These are phyloP conservation scores for Busseola fusca DNA, from an alignment of 2,888 invertebrate species.

Conservation along the genomic window DNA sequence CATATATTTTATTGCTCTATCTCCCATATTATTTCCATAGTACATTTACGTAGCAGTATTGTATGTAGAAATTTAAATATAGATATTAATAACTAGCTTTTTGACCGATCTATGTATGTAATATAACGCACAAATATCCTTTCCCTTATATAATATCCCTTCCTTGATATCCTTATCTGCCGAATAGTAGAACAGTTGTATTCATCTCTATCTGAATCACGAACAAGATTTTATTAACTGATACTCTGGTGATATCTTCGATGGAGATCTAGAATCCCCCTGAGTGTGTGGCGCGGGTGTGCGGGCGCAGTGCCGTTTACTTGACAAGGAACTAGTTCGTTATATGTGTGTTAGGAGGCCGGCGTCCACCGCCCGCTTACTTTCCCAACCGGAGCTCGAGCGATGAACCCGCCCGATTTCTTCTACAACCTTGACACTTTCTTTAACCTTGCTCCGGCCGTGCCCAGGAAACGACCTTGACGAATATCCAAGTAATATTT, in stretches of 20 bases:
- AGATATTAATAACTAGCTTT: constrained; percentile 84
- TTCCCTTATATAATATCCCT: constrained; percentile 63
- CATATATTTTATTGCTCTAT: constrained; percentile 67
- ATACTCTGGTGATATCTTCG: constrained; percentile 62
- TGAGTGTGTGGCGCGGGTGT: constrained; percentile 46
- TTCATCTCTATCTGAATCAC: constrained; percentile 18
- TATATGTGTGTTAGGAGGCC: constrained; percentile 87
- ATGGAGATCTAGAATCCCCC: constrained; percentile 71
- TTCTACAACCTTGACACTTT: constrained; percentile 88
- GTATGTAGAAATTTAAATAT: constrained; percentile 77
- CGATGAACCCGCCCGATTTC: constrained; percentile 87
- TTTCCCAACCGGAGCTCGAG: constrained; percentile 83
- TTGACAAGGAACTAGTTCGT: constrained; percentile 80
- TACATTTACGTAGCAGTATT: constrained; percentile 74
- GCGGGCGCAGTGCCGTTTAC: constrained; percentile 64
- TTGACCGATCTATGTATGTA: constrained; percentile 88
- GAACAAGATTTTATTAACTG: constrained; percentile 63
- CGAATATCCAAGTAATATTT: constrained; percentile 66
- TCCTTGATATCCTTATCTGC: constrained; percentile 60
- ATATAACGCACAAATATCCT: constrained; percentile 83
- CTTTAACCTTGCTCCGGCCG: constrained; percentile 82
- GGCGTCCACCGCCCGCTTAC: constrained; percentile 80
- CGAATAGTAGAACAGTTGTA: constrained; percentile 27
- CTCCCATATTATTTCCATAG: constrained; percentile 69
- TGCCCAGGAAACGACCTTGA: constrained; percentile 81